Conservation (phyloP, 2,888 invertebrate species). For the Bruchidius siliquastri region DNA sequence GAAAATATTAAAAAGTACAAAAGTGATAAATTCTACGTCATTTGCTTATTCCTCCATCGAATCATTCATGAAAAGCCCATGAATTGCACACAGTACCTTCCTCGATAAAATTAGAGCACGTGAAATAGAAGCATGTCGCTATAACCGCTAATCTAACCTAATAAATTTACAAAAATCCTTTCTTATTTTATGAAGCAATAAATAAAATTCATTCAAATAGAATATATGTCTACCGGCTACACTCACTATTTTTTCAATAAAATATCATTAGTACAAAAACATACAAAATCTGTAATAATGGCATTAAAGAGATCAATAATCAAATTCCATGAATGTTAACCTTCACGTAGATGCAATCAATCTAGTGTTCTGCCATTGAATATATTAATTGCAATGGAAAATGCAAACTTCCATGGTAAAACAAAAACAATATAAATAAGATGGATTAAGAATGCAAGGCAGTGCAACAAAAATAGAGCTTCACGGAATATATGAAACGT, state of each 20-base stretch:
- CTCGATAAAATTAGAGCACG: neutral
- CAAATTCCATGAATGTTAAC: conserved; percentile 24
- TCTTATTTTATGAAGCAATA: conserved; percentile 4
- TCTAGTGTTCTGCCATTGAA: conserved; percentile 7
- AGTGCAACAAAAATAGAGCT: neutral
- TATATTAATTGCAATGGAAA: neutral
- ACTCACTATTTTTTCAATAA: neutral
- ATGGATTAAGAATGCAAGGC: neutral
- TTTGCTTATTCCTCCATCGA: neutral
- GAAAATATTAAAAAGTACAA: conserved; percentile 3
- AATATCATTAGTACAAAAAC: conserved; percentile 14
- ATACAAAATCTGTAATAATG: conserved; percentile 30
- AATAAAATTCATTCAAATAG: conserved; percentile 1
- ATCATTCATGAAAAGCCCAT: neutral
- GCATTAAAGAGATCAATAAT: conserved; percentile 44
- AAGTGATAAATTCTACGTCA: conserved; percentile 3
- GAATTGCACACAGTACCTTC: neutral
- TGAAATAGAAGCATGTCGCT: neutral
- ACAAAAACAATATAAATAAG: neutral
- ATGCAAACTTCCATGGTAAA: neutral
- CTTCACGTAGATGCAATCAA: conserved; percentile 7
- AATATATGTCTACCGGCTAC: neutral
- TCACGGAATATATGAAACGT: neutral
- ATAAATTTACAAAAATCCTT: neutral
- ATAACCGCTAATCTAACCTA: neutral